These are phyloP conservation scores for Cuculus canorus DNA, from an alignment of 2,797 vertebrate genomes.

Conservation along the genomic window DNA sequence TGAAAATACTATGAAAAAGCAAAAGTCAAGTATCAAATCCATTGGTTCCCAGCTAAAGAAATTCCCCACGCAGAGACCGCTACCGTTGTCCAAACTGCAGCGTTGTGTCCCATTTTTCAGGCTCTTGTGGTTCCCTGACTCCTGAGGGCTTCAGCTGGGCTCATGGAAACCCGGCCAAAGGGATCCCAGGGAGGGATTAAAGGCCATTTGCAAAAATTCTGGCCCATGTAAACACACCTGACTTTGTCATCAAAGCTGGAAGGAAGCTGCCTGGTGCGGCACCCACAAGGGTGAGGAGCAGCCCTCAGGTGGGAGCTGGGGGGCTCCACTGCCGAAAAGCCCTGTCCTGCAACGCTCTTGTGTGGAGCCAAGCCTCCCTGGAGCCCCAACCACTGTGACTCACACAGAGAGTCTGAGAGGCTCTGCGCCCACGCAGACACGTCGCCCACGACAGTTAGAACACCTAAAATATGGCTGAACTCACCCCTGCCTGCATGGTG, in stretches of 20 bases:
- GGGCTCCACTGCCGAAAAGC: background rate
- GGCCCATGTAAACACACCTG: background rate
- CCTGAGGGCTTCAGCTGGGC: background rate
- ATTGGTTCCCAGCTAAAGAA: background rate
- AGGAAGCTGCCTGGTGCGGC: fast-evolving
- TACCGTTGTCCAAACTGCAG: fast-evolving
- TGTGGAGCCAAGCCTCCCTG: background rate
- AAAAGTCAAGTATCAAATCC: constrained; percentile 28
- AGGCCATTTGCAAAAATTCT: background rate
- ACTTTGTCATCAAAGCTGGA: background rate
- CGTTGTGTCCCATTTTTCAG: fast-evolving
- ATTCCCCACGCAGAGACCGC: background rate
- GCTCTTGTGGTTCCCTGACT: background rate
- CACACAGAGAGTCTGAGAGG: fast-evolving
- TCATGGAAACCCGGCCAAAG: background rate
- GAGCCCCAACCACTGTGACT: background rate
- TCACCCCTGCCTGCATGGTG: background rate
- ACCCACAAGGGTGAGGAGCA: background rate
- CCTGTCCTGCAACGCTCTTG: fast-evolving
- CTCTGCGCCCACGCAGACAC: too few relatives aligned
- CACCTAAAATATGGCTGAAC: background rate
- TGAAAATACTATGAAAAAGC: constrained; percentile 24
- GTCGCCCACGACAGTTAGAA: background rate
- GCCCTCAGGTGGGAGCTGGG: background rate
- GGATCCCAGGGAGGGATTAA: background rate